Evolutionary conservation across 2,797 vertebrate species (phyloP).

Genomic region (Hypotaenidia okinawae): DNA sequence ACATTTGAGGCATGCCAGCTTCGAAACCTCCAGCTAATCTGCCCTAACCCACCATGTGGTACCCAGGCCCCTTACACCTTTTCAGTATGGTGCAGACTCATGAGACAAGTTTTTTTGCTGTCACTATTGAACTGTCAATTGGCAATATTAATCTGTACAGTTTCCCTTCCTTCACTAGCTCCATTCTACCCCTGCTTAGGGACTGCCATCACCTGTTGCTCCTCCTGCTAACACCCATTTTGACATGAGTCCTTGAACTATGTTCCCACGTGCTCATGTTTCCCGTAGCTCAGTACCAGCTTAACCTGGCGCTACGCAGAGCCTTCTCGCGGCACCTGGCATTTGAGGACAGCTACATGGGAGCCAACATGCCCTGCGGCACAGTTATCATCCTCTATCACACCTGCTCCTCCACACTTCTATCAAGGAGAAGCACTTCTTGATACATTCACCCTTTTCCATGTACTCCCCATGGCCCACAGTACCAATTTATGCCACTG

Average conservation of each 20-base stretch:
- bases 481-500: neutral
- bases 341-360: fast-evolving
- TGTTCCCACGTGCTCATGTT: neutral
- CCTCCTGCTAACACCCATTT: neutral
- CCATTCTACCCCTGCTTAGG: neutral
- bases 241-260: neutral
- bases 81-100: neutral
- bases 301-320: neutral
- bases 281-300: neutral
- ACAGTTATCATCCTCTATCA: neutral
- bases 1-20: neutral
- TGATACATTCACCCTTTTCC: neutral
- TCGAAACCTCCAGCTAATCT: neutral
- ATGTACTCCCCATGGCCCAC: neutral
- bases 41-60: neutral
- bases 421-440: neutral
- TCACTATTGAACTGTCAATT: too few relatives aligned
- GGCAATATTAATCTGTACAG: neutral
- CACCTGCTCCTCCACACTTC: neutral
- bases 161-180: neutral
- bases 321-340: neutral
- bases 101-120: neutral
- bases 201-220: neutral
- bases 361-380: neutral
- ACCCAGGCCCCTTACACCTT: neutral